phyloP scores from a whole-genome alignment of 2,113 vertebrate genomes.

The Stigmatopora argus region DNA sequence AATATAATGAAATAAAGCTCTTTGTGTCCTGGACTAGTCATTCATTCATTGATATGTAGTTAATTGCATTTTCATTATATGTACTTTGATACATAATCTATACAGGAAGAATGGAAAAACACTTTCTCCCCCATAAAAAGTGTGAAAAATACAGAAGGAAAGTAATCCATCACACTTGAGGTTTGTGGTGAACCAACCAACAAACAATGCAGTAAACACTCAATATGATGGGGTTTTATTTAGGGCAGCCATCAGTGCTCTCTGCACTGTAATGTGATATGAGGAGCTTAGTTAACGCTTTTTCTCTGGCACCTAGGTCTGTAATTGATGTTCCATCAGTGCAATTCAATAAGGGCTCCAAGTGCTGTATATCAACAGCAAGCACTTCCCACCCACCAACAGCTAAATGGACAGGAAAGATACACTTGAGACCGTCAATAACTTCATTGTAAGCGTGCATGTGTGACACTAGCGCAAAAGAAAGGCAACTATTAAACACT shows the following conservation, averaged over 20 bases:
- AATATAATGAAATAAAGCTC: too few species aligned
- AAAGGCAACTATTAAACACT: neutral
- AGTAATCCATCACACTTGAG: neutral
- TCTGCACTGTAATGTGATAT: conserved; percentile 41
- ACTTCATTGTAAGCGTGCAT: conserved; percentile 45
- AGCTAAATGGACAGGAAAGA: conserved; percentile 63
- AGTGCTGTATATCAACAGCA: conserved; percentile 59
- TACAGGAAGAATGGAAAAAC: neutral
- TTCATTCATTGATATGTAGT: neutral
- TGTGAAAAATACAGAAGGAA: neutral
- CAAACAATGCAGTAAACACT: conserved; percentile 4
- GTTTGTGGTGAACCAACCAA: neutral
- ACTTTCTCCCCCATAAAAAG: neutral
- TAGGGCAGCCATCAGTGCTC: conserved; percentile 21
- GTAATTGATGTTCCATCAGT: conserved; percentile 64
- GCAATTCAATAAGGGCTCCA: conserved; percentile 64
- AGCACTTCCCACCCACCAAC: conserved; percentile 56
- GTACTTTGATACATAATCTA: neutral
- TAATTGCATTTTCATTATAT: neutral
- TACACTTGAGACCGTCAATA: conserved; percentile 57
- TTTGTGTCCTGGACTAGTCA: too few species aligned
- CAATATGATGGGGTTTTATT: conserved; percentile 14
- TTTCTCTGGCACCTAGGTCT: conserved; percentile 39
- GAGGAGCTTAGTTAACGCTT: conserved; percentile 37
- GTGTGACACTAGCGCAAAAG: conserved; percentile 6